A percentile compares a stretch with the other conserved stretches of the same genome.
Evolutionary conservation across 2,797 vertebrate species (phyloP).

Genomic region (Loriculus beryllinus): DNA sequence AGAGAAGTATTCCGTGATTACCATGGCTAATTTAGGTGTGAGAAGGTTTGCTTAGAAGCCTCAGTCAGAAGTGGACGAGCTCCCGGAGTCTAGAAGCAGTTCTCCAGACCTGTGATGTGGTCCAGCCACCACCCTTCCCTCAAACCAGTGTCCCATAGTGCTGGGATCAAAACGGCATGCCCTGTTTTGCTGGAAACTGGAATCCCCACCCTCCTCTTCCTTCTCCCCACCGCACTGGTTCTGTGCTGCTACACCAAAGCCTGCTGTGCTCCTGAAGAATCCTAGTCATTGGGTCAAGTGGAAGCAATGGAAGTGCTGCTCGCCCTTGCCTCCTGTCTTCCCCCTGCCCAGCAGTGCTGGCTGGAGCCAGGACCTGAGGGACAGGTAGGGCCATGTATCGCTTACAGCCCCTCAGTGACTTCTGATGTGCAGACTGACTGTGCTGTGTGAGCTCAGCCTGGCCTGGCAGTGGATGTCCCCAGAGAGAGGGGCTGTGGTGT

Average conservation of each 20-base stretch:
- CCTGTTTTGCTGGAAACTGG: background rate
- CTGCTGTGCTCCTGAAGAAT: fast-evolving
- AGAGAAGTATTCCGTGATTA: background rate
- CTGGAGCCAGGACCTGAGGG: background rate
- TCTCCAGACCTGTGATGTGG: background rate
- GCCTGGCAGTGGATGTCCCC: background rate
- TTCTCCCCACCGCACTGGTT: fast-evolving
- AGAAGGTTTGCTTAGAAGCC: background rate
- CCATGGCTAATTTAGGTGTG: background rate
- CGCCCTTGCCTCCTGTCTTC: fast-evolving
- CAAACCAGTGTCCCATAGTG: background rate
- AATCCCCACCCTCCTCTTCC: background rate
- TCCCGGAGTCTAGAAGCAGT: background rate
- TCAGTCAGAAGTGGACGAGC: fast-evolving
- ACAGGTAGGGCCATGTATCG: background rate
- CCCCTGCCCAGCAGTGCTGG: background rate
- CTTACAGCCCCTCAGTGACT: fast-evolving
- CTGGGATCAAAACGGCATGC: background rate
- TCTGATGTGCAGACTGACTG: background rate
- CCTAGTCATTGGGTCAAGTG: background rate
- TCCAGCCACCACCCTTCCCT: background rate
- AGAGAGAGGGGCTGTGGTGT: background rate
- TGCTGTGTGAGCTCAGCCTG: background rate
- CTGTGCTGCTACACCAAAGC: background rate
- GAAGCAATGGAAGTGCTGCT: background rate